Evolutionary conservation across 2,797 vertebrate species (phyloP), one percentile per base, ranked within the genome.

Genomic region (Spinus olivaceus): DNA sequence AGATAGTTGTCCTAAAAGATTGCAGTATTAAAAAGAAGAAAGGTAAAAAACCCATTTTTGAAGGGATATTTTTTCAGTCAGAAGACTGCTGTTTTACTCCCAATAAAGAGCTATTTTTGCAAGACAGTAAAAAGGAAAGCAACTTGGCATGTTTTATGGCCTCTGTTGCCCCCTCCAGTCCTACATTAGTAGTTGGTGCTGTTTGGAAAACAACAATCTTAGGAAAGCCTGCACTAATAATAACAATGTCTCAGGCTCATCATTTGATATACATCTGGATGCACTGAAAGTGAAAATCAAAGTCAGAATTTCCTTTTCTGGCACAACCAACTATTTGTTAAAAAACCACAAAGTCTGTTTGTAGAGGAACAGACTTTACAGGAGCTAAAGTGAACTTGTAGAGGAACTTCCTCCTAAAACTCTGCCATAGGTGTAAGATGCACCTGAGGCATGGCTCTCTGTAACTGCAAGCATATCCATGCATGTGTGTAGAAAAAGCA

Each of bases 101-200:
- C 22, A 50, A 54, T 44, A 74, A 81, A 72, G 49, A 69, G 54
- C 50, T 86, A 25, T 73, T 81, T 90, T 81, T 66, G 54, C 59
- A 90, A 56, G 44, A 70, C 11, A 37, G 46, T 63, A 3, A 27
- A 92, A 79, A 86, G 53, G 27, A 69, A 88, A 84, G 49, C 28
- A 88, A 90, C 35, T 76, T 82, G 81, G 63, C 78, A 78, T 61
- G 83, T 96, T 96, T 95, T 86, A 93, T 88, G 90, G 94, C 93
- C 96, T 96, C 93, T 96, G 70, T 96, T 97, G 96, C 94, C 94
- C 95, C 92, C 96, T 96, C 95, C 95, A 97, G 95, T 95, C 77
- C 83, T 94, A 57, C 60, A 50, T 70, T 77, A 93, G 92, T 90
- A 97, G 88, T 61, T 27, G 3, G 78, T 60, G 41, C 54, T 95